Percentiles rank a stretch among this genome's conserved stretches.
Evolutionary conservation across 92 coral and sea anemone species (phyloP).

Genomic region (Parazoanthus swiftii): DNA sequence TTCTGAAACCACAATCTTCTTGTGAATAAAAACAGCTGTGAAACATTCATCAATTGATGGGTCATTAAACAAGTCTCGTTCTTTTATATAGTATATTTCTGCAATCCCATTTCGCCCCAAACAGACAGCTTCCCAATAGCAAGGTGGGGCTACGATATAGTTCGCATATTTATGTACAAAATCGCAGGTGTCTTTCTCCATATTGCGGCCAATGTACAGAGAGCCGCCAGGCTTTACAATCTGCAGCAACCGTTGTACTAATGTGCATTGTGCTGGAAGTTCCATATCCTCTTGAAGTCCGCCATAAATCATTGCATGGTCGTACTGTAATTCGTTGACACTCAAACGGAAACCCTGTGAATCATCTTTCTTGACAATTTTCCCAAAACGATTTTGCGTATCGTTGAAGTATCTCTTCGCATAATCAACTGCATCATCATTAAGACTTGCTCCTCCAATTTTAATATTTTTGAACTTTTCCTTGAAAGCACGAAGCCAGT

Average conservation of each 20-base stretch:
- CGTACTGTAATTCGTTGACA: slow-evolving; percentile 30
- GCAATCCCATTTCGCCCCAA: slow-evolving; percentile 66
- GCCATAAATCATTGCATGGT: slow-evolving; percentile 89
- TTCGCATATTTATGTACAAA: slow-evolving; percentile 57
- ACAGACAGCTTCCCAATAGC: slow-evolving; percentile 87
- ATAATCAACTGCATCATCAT: slow-evolving; percentile 90
- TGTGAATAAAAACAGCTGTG: slow-evolving; percentile 90
- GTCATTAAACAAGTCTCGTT: slow-evolving; percentile 74
- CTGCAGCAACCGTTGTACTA: slow-evolving; percentile 71
- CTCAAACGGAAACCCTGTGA: slow-evolving; percentile 29
- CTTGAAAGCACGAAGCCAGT: slow-evolving; percentile 77
- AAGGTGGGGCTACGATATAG: slow-evolving; percentile 57
- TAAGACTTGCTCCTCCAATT: slow-evolving; percentile 81
- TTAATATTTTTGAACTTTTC: slow-evolving; percentile 59
- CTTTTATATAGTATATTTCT: slow-evolving; percentile 82
- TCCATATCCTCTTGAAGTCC: slow-evolving; percentile 72
- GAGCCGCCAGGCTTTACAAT: slow-evolving; percentile 86
- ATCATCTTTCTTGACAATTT: slow-evolving; percentile 45
- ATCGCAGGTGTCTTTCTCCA: slow-evolving; percentile 73
- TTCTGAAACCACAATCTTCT: slow-evolving; percentile 56
- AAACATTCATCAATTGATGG: slow-evolving; percentile 72
- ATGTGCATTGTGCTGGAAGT: slow-evolving; percentile 61
- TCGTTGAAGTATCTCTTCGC: slow-evolving; percentile 87
- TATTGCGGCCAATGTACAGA: slow-evolving; percentile 84
- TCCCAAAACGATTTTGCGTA: slow-evolving; percentile 65